Conservation (phyloP, 64 coral and sea anemone species). For the Montipora capricornis region DNA sequence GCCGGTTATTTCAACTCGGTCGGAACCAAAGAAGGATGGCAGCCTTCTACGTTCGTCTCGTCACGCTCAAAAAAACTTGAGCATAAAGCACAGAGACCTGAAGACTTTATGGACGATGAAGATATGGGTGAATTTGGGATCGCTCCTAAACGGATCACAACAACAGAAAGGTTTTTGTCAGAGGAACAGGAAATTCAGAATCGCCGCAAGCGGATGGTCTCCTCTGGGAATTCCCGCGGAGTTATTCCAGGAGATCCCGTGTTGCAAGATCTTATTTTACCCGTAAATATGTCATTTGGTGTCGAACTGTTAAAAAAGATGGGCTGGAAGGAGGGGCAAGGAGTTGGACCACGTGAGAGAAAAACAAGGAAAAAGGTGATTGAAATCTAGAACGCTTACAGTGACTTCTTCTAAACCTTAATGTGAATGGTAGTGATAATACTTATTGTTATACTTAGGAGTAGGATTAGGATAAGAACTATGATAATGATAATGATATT, state of each 20-base stretch:
- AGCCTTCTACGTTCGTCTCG: conserved; percentile 84
- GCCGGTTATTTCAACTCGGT: conserved; percentile 99
- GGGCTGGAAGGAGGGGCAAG: conserved; percentile 99
- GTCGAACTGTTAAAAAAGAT: conserved; percentile 91
- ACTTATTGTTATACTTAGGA: too few relatives aligned
- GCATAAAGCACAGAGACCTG: conserved; percentile 75
- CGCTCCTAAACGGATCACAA: conserved; percentile 84
- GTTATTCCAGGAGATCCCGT: conserved; percentile 28
- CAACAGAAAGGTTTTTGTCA: conserved; percentile 79
- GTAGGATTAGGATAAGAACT: too few relatives aligned
- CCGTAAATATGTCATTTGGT: conserved; percentile 84
- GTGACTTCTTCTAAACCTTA: too few relatives aligned
- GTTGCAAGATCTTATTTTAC: conserved; percentile 86
- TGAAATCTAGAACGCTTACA: too few relatives aligned
- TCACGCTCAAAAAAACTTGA: conserved; percentile 81
- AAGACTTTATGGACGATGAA: conserved; percentile 99
- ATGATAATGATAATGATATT: too few relatives aligned
- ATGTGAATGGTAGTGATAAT: too few relatives aligned
- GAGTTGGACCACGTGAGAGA: conserved; percentile 90
- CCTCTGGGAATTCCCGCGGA: conserved; percentile 10
- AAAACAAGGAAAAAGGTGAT: conserved; percentile 83
- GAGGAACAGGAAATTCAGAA: conserved; percentile 5
- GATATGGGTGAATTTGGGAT: conserved; percentile 97
- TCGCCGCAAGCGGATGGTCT: neutral
- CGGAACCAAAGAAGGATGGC: conserved; percentile 96